Percentiles rank a stretch among this genome's conserved stretches.
These are phyloP conservation scores for Bombus ignitus DNA, from an alignment of 1,140 invertebrate genomes.

Conservation along the genomic window DNA sequence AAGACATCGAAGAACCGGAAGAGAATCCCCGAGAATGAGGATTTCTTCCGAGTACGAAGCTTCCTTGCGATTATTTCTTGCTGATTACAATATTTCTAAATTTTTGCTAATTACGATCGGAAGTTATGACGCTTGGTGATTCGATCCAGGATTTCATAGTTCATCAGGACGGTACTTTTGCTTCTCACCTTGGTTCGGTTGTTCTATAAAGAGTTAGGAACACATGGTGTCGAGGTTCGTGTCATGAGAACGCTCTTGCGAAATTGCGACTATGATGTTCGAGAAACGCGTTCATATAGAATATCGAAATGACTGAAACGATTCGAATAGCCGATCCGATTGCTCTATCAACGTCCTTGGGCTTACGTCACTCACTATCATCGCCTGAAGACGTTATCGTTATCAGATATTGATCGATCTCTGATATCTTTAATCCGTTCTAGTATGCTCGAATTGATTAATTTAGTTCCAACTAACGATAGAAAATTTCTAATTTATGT, in stretches of 20 bases:
- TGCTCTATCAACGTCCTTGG: background rate
- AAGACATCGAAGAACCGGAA: background rate
- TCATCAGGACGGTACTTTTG: background rate
- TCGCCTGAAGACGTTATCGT: background rate
- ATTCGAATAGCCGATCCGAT: background rate
- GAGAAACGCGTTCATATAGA: background rate
- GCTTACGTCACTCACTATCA: conserved; percentile 6
- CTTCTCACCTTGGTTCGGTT: background rate
- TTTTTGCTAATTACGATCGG: background rate
- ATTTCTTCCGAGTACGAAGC: no score
- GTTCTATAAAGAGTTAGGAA: background rate
- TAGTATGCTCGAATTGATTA: background rate
- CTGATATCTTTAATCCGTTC: background rate
- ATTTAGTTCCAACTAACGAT: background rate
- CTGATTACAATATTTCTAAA: rapidly evolving
- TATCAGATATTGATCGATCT: conserved; percentile 35
- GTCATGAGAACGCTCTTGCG: background rate
- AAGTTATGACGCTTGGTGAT: background rate
- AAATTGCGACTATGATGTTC: background rate
- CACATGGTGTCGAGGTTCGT: background rate
- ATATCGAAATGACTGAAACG: background rate
- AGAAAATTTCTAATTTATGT: background rate
- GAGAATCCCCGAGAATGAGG: rapidly evolving
- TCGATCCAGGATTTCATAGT: background rate
- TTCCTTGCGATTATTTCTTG: background rate